These are phyloP conservation scores for Pocota personata DNA, from an alignment of 2,888 invertebrate genomes.

Conservation along the genomic window DNA sequence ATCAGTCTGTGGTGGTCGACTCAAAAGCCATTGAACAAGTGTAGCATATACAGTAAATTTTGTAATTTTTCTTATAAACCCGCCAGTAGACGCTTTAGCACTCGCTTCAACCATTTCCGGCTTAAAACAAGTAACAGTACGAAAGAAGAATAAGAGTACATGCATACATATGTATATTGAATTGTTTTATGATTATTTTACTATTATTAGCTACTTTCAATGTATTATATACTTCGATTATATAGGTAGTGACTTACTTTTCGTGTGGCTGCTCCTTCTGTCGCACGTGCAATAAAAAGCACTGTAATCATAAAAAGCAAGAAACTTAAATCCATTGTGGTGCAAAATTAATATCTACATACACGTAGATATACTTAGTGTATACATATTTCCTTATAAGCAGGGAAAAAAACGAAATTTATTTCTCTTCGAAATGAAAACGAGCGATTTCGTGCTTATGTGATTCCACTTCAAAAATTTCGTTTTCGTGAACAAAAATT, in stretches of 20 bases:
- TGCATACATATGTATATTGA: no score
- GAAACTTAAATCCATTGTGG: no score
- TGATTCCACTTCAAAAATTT: no score
- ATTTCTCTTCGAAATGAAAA: no score
- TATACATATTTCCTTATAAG: no score
- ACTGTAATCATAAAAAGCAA: slow-evolving; percentile 74
- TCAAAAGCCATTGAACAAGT: slow-evolving; percentile 81
- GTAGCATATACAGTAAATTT: slow-evolving; percentile 81
- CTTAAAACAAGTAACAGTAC: slow-evolving; percentile 15
- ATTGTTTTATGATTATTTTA: no score
- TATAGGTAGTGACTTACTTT: slow-evolving; percentile 16
- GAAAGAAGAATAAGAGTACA: not conserved
- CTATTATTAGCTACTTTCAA: no score
- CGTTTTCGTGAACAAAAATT: no score
- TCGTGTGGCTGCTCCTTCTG: slow-evolving; percentile 65
- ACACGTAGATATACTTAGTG: not conserved
- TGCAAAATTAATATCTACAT: not conserved
- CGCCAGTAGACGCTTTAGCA: slow-evolving; percentile 12
- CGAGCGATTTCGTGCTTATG: no score
- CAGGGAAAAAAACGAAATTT: no score
- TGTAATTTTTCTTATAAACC: slow-evolving; percentile 78
- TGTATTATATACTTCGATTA: not conserved
- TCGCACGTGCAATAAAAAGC: slow-evolving; percentile 76
- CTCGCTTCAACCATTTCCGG: not conserved
- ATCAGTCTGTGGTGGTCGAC: slow-evolving; percentile 77